phyloP scores from a whole-genome alignment of 2,797 vertebrate species.

The Clarias laeviceps region DNA sequence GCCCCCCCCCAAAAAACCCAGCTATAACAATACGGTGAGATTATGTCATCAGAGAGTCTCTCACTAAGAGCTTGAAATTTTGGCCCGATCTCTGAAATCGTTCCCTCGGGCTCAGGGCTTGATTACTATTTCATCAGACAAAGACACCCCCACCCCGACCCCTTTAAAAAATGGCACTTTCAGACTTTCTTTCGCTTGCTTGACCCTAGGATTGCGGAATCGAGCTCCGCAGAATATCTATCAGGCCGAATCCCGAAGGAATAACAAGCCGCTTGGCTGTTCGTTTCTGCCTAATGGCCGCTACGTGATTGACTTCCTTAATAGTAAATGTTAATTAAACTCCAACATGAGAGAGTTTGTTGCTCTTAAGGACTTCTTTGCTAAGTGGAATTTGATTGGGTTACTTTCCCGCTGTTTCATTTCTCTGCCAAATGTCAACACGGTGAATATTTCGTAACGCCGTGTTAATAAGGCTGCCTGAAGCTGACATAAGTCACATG shows the following conservation, averaged over 20 bases:
- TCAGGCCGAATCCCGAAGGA: slow-evolving; percentile 1
- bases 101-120: slow-evolving; percentile 3
- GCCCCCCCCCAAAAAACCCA: too few relatives aligned
- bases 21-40: slow-evolving; percentile 14
- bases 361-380: slow-evolving; percentile 1
- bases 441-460: background rate
- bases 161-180: background rate
- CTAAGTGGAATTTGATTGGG: slow-evolving; percentile 29
- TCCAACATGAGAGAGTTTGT: slow-evolving; percentile 53
- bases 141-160: background rate
- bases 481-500: background rate
- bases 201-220: background rate
- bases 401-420: slow-evolving; percentile 7
- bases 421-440: slow-evolving; percentile 14
- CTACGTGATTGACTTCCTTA: slow-evolving; percentile 31
- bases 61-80: slow-evolving; percentile 32
- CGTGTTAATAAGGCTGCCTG: background rate
- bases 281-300: slow-evolving; percentile 18
- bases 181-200: background rate
- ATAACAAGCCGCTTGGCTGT: background rate
- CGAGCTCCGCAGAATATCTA: background rate
- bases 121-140: slow-evolving; percentile 36
- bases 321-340: slow-evolving; percentile 50
- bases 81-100: slow-evolving; percentile 22
- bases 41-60: slow-evolving; percentile 26